These are phyloP conservation scores for Thunnus maccoyii DNA, from an alignment of 2,113 vertebrate species.

Conservation along the genomic window DNA sequence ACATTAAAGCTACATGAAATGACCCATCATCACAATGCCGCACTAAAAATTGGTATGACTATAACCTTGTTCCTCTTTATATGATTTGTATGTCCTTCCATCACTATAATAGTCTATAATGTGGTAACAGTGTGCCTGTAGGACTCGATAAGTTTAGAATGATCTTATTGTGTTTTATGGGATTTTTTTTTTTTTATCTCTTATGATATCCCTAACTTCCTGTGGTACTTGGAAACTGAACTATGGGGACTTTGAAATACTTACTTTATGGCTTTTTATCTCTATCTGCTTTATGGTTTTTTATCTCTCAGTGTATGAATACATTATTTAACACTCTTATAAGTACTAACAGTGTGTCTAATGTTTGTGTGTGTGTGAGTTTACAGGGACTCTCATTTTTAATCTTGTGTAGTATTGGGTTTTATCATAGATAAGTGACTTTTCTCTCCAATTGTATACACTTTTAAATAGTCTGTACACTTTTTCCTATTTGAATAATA, in stretches of 20 bases:
- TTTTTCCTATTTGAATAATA: too few relatives aligned
- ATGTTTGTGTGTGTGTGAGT: too few relatives aligned
- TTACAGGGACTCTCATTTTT: neutral
- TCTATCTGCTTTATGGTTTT: neutral
- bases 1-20: neutral
- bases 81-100: neutral
- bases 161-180: constrained; percentile 13
- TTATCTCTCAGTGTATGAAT: neutral
- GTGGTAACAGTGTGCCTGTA: neutral
- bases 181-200: constrained; percentile 1
- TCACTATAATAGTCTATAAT: constrained; percentile 5
- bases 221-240: neutral
- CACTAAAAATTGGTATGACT: constrained; percentile 10
- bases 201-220: neutral
- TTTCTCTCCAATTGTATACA: too few relatives aligned
- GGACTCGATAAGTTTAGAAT: constrained; percentile 6
- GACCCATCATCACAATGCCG: constrained; percentile 30
- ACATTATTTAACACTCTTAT: neutral
- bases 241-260: neutral
- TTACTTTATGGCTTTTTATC: neutral
- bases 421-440: too few relatives aligned
- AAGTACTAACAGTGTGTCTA: neutral
- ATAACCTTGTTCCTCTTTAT: neutral
- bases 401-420: too few relatives aligned
- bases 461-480: too few relatives aligned